Conservation (phyloP, 1,140 invertebrate genomes). For the Oncopodura yosiiana region DNA sequence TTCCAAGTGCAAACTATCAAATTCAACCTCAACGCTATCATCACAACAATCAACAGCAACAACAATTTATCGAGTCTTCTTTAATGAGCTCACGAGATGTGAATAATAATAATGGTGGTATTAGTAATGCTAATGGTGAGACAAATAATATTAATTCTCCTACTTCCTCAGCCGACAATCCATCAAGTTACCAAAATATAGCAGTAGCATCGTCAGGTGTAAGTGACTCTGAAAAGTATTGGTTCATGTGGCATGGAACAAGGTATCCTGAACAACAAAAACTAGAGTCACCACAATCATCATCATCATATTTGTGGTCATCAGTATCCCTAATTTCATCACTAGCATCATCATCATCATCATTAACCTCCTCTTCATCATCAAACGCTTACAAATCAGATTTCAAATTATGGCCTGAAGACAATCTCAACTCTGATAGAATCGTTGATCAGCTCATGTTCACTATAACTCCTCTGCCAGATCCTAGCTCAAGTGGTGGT, state of each 20-base stretch:
- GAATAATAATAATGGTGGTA: neutral
- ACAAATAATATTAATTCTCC: neutral
- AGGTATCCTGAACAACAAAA: constrained; percentile 7
- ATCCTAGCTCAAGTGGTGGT: neutral
- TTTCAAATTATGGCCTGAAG: constrained; percentile 54
- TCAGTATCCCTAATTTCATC: too few species aligned
- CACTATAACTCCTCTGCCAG: constrained; percentile 1
- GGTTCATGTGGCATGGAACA: constrained; percentile 32
- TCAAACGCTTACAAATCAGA: too few species aligned
- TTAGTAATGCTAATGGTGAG: neutral
- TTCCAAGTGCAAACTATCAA: neutral
- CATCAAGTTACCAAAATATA: neutral
- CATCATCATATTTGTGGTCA: too few species aligned
- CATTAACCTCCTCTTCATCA: neutral
- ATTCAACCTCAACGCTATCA: neutral
- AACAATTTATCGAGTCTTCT: neutral
- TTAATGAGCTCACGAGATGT: constrained; percentile 10
- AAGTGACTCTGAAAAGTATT: constrained; percentile 12
- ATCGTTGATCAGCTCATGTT: constrained; percentile 52
- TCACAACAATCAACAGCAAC: constrained; percentile 9
- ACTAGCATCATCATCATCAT: neutral
- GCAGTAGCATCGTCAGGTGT: constrained; percentile 4
- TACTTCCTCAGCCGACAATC: neutral
- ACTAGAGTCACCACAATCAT: neutral
- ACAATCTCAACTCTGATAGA: constrained; percentile 49